Evolutionary conservation across 1,140 invertebrate genomes (phyloP).

Genomic region (Brachionus rotundiformis): DNA sequence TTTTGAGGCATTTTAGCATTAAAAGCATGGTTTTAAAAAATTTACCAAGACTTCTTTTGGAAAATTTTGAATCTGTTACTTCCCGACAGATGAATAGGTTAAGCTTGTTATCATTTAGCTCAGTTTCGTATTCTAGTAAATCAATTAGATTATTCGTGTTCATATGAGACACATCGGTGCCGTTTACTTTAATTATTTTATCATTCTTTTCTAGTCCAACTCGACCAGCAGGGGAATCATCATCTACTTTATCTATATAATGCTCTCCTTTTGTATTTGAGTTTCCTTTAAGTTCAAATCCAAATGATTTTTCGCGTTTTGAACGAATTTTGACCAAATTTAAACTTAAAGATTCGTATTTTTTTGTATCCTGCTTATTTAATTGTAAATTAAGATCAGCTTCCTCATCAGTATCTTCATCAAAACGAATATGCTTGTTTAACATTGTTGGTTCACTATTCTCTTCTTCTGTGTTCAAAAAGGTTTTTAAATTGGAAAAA

Average conservation of each 20-base stretch:
- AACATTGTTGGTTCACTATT: background rate
- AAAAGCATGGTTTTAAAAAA: too few species aligned
- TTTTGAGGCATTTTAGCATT: too few species aligned
- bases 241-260: slow-evolving; percentile 1
- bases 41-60: slow-evolving; percentile 7
- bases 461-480: background rate
- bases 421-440: slow-evolving; percentile 38
- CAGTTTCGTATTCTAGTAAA: slow-evolving; percentile 24
- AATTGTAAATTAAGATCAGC: background rate
- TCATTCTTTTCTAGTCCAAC: background rate
- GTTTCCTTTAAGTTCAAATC: background rate
- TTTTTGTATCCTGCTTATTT: background rate
- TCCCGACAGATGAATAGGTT: background rate
- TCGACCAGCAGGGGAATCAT: background rate
- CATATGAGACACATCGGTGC: background rate
- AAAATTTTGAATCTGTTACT: background rate
- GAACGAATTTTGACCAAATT: slow-evolving; percentile 43
- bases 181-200: slow-evolving; percentile 38
- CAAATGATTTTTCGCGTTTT: slow-evolving; percentile 4
- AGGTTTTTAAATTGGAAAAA: slow-evolving; percentile 4
- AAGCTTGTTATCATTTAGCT: background rate
- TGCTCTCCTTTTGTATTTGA: background rate
- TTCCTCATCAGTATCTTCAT: slow-evolving; percentile 15
- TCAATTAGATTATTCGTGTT: slow-evolving; percentile 19
- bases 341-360: background rate